Conservation (phyloP, 2,888 invertebrate species). For the Rotaria socialis region DNA sequence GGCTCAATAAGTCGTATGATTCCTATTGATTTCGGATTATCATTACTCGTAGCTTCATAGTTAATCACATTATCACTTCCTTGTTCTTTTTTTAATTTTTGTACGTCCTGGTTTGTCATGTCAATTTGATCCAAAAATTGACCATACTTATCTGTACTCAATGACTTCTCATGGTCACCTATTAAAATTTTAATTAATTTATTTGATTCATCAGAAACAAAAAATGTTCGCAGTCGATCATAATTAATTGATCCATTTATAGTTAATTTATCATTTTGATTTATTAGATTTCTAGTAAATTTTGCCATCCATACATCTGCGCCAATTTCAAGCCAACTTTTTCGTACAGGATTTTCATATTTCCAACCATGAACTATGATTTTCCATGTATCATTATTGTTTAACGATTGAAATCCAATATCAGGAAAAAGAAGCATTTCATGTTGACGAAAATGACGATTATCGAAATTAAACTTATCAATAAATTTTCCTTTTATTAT, state of each 20-base stretch:
- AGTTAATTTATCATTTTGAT: not conserved
- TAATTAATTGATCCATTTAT: not conserved
- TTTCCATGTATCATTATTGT: not conserved
- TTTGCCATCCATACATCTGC: not conserved
- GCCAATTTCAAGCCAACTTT: not conserved
- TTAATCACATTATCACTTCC: not conserved
- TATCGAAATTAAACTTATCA: not conserved
- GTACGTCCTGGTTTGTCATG: not conserved
- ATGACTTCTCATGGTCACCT: not conserved
- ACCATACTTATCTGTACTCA: not conserved
- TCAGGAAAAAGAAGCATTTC: constrained; percentile 10
- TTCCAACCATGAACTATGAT: not conserved
- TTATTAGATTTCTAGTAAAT: not conserved
- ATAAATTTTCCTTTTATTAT: not conserved
- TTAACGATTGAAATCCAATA: not conserved
- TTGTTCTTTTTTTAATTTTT: not conserved
- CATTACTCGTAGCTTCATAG: constrained; percentile 6
- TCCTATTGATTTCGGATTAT: not conserved
- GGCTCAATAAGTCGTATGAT: constrained; percentile 3
- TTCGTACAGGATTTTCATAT: not conserved
- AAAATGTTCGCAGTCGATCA: constrained; percentile 6
- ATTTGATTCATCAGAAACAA: not conserved
- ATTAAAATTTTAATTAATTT: not conserved
- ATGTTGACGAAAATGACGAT: not conserved
- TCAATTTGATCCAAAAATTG: not conserved